phyloP scores from a whole-genome alignment of 2,888 invertebrate genomes.

The Antheraea assamensis region DNA sequence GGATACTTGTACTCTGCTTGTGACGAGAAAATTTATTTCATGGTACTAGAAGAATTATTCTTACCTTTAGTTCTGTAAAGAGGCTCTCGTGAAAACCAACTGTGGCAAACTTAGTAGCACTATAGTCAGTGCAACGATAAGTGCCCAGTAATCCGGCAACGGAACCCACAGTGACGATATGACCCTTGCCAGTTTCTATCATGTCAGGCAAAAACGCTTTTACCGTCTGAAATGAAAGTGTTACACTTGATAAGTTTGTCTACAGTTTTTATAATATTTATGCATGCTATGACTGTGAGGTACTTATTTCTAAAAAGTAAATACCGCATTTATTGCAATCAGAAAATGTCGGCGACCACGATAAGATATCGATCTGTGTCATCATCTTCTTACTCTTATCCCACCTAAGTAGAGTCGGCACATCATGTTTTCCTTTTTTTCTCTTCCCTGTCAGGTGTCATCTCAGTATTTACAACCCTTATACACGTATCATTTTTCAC shows the following conservation, averaged over 20 bases:
- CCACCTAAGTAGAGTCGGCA: too few relatives aligned
- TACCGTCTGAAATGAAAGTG: slow-evolving; percentile 85
- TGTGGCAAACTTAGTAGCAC: slow-evolving; percentile 96
- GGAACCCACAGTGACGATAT: slow-evolving; percentile 96
- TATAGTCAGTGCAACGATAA: slow-evolving; percentile 95
- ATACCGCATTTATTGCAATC: too few relatives aligned
- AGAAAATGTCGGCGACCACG: too few relatives aligned
- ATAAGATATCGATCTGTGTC: too few relatives aligned
- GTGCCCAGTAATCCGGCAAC: slow-evolving; percentile 93
- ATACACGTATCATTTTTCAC: too few relatives aligned
- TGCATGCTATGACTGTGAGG: too few relatives aligned
- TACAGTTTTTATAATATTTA: too few relatives aligned
- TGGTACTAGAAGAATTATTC: slow-evolving; percentile 11
- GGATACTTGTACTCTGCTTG: not conserved
- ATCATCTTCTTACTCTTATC: too few relatives aligned
- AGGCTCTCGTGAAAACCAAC: slow-evolving; percentile 97
- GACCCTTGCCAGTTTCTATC: slow-evolving; percentile 92
- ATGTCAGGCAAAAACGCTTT: slow-evolving; percentile 95
- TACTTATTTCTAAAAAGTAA: too few relatives aligned
- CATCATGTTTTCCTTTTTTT: too few relatives aligned
- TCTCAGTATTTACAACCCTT: too few relatives aligned
- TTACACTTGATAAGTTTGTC: not conserved
- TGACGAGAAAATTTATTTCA: not conserved
- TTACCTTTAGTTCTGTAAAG: slow-evolving; percentile 88
- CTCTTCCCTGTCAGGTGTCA: too few relatives aligned